Base-by-base conservation (phyloP, 2,113 vertebrate species). In the Takifugu bimaculatus region DNA sequence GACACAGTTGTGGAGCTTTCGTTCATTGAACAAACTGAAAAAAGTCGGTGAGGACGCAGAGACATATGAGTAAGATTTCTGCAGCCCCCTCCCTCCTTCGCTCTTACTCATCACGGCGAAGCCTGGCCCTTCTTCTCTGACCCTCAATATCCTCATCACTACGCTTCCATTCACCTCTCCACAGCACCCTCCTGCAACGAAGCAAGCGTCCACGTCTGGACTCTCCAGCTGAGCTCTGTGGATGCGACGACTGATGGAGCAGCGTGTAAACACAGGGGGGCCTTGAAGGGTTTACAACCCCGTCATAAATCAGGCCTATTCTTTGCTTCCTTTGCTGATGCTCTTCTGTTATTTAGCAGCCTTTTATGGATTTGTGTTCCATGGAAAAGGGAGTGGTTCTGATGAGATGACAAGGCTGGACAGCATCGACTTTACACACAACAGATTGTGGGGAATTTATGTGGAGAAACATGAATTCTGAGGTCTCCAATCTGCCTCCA, bases 341-440 rank as follows among this genome's bases (percentile, higher is more conserved):
- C 58, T 60, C 47, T 61, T 90, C 83, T 81, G 84, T 88, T 88
- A 88, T 89, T 90, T 78, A 88, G 72, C 74, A 83, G 68, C 60
- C 63, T 32, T 32, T 2, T 32, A 1, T 6, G 7, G 29, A 32
- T 32, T 32, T 5, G 29, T 32, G 29, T 5, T 10, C 12, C 70
- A 20, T 20, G 20, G 20, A 43, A 43, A 43, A 43, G 42, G 6
- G 42, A 43, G 42, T 13, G 42, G 20, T 20, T 20, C 20, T 20
- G 20, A 20, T 20, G 20, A 20, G 20, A 20, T 20, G 20, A 20
- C 20, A 20, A 20, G 20, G 20, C 20, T 20, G 20, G 20, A 20
- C 20, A 20, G 20, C 20, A 20, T 20, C 20, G 20, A 20, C 20
- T 20, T 20, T 20, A 20, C 20, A 20, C 20, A 20, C 20, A 20